Evolutionary conservation across 2,888 invertebrate genomes (phyloP).

Genomic region (Orthosia incerta): DNA sequence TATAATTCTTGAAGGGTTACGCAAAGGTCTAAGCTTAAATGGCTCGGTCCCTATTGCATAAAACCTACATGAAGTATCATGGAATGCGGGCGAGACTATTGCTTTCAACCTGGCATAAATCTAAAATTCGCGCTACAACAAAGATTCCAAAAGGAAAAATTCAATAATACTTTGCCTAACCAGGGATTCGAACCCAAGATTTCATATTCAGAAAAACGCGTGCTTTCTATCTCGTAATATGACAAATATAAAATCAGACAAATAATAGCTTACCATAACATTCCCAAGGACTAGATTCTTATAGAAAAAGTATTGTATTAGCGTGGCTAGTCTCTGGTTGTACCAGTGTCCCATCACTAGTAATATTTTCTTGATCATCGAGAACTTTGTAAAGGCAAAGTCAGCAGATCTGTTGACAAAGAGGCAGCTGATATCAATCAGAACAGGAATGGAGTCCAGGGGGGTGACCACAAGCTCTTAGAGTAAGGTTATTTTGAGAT

Average conservation of each 20-base stretch:
- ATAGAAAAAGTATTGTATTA: conserved; percentile 96
- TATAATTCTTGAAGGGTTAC: too few relatives aligned
- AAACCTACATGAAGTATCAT: not conserved
- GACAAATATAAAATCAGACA: not conserved
- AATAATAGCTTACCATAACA: conserved; percentile 84
- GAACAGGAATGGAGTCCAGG: not conserved
- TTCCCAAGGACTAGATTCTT: conserved; percentile 95
- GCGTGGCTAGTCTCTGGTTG: conserved; percentile 93
- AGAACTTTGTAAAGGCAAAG: conserved; percentile 96
- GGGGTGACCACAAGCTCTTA: too few relatives aligned
- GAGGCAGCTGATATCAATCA: not conserved
- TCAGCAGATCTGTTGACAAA: conserved; percentile 92
- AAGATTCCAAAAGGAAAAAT: not conserved
- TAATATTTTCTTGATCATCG: conserved; percentile 94
- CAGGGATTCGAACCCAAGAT: not conserved
- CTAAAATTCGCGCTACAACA: not conserved
- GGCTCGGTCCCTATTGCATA: too few relatives aligned
- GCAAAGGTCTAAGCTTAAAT: not conserved
- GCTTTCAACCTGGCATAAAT: not conserved
- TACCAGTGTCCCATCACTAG: conserved; percentile 96
- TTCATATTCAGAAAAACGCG: not conserved
- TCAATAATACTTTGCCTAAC: not conserved
- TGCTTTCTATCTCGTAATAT: not conserved
- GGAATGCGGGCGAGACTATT: too few relatives aligned
- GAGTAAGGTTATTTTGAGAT: too few relatives aligned